phyloP scores from a whole-genome alignment of 2,113 vertebrate species.

The Chauna torquata region DNA sequence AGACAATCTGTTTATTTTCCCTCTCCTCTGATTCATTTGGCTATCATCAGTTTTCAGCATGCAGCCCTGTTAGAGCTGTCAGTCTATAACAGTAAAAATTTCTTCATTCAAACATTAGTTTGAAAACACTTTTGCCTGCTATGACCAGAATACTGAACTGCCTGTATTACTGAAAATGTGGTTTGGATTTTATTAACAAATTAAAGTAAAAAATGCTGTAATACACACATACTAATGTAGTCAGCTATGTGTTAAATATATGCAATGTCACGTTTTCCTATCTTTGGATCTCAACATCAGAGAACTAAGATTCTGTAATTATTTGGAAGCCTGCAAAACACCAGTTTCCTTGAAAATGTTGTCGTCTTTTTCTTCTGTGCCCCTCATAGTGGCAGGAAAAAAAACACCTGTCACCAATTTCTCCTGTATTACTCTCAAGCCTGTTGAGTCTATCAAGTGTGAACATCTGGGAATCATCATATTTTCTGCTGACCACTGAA shows the following conservation, averaged over 20 bases:
- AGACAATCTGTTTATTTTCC: not conserved
- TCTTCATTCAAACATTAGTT: not conserved
- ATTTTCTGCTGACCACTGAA: slow-evolving; percentile 63
- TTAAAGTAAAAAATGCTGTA: not conserved
- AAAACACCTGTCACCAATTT: slow-evolving; percentile 22
- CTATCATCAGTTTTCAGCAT: not conserved
- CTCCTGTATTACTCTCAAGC: slow-evolving; percentile 26
- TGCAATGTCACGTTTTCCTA: not conserved
- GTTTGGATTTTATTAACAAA: not conserved
- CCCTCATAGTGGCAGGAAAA: not conserved
- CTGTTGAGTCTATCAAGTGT: slow-evolving; percentile 23
- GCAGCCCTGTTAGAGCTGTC: not conserved
- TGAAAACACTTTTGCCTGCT: not conserved
- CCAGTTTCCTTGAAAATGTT: slow-evolving; percentile 5
- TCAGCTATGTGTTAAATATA: not conserved
- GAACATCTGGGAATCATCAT: slow-evolving; percentile 66
- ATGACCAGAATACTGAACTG: not conserved
- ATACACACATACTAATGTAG: not conserved
- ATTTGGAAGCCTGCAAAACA: not conserved
- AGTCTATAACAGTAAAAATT: not conserved
- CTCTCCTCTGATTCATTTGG: not conserved
- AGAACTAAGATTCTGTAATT: slow-evolving; percentile 3
- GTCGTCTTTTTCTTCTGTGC: not conserved
- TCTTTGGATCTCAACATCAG: not conserved
- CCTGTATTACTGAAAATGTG: not conserved